These are phyloP conservation scores for Prolemur simus DNA, from an alignment of 2,113 vertebrate genomes.

Conservation along the genomic window DNA sequence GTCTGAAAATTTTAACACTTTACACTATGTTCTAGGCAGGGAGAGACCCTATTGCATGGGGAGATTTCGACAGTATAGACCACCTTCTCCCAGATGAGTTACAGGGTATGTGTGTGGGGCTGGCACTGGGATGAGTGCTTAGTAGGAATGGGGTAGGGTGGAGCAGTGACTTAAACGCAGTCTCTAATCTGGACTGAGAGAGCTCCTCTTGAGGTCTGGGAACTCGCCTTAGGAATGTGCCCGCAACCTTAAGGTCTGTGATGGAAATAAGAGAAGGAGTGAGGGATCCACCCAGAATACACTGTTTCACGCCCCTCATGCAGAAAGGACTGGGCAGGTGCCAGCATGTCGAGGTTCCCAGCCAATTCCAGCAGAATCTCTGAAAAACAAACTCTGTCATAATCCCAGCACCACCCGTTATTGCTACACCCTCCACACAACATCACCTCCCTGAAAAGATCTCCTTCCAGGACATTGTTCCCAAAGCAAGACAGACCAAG, in stretches of 20 bases:
- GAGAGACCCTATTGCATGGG: neutral
- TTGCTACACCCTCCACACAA: neutral
- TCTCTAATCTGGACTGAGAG: neutral
- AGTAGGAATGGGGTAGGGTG: neutral
- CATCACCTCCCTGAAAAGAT: neutral
- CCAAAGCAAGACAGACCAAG: neutral
- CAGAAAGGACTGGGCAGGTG: neutral
- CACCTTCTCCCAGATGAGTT: neutral
- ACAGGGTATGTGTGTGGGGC: neutral
- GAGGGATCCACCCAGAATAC: neutral
- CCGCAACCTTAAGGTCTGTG: neutral
- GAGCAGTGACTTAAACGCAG: neutral
- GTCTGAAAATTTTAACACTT: neutral
- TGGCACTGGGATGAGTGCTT: neutral
- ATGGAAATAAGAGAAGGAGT: neutral
- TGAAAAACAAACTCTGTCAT: neutral
- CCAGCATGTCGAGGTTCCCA: neutral
- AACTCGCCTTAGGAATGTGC: neutral
- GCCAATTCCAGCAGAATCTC: neutral
- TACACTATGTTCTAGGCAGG: neutral
- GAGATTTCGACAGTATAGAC: neutral
- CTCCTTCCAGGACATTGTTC: neutral
- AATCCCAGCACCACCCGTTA: neutral
- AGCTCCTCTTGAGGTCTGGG: neutral
- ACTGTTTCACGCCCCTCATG: neutral